Evolutionary conservation across 2,888 invertebrate species (phyloP).

Genomic region (Linnaemya tessellans): DNA sequence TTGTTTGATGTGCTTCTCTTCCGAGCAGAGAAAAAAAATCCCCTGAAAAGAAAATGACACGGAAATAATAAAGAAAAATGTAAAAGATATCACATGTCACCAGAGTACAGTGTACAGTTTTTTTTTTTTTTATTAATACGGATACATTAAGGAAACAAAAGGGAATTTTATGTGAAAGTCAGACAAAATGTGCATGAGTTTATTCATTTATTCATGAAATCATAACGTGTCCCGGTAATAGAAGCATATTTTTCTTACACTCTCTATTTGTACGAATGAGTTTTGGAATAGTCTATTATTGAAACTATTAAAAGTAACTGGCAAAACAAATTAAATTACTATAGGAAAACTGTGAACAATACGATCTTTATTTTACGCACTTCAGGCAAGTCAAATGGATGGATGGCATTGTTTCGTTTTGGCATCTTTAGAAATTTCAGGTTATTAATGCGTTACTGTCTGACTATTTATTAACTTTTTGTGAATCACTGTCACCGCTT

Average conservation of each 20-base stretch:
- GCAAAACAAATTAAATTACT: background rate
- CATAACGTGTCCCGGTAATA: background rate
- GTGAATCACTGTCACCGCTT: too few species aligned
- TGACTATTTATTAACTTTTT: too few species aligned
- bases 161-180: background rate
- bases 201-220: conserved; percentile 10
- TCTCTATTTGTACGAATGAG: background rate
- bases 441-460: too few species aligned
- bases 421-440: too few species aligned
- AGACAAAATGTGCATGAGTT: background rate
- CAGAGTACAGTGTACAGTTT: background rate
- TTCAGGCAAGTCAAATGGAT: too few species aligned
- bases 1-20: background rate
- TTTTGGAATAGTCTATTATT: background rate
- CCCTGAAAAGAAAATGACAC: conserved; percentile 1
- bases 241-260: background rate
- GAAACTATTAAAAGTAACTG: background rate
- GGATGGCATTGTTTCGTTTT: too few species aligned
- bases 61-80: conserved; percentile 11
- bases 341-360: background rate
- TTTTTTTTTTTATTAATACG: background rate
- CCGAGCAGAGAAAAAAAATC: background rate
- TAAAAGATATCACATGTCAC: background rate
- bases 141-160: conserved; percentile 1
- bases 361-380: too few species aligned